A percentile compares a stretch with the other conserved stretches of the same genome.
These are phyloP conservation scores for Phallusia fumigata DNA, from an alignment of 23 tunicate species.

Conservation along the genomic window DNA sequence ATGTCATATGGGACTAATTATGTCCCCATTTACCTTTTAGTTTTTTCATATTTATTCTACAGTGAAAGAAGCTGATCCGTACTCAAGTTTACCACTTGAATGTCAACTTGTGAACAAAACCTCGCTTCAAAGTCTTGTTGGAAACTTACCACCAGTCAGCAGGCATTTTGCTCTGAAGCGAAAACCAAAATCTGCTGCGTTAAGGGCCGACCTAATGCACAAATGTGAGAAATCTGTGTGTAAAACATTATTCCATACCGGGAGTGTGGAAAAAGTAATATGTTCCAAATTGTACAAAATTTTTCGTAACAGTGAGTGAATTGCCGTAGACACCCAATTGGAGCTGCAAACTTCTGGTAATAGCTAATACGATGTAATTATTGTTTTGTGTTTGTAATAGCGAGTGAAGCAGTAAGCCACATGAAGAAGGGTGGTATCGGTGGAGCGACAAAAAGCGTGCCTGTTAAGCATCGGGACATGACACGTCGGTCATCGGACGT, in stretches of 20 bases:
- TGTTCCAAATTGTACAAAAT: no score
- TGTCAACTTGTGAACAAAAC: conserved; percentile 85
- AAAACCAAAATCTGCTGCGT: conserved; percentile 92
- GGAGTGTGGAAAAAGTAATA: no score
- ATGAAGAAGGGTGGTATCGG: conserved; percentile 55
- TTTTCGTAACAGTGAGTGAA: neutral
- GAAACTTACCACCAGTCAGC: conserved; percentile 56
- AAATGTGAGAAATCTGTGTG: conserved; percentile 40
- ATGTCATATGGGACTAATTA: no score
- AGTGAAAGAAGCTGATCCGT: conserved; percentile 68
- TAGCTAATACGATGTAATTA: no score
- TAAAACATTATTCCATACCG: no score
- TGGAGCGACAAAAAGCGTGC: conserved; percentile 58
- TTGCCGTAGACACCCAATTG: neutral
- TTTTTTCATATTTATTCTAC: neutral
- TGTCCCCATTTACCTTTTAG: no score
- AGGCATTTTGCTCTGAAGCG: conserved; percentile 76
- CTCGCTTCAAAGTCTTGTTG: conserved; percentile 69
- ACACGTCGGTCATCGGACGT: conserved; percentile 69
- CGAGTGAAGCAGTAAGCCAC: conserved; percentile 76
- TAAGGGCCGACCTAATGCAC: conserved; percentile 71
- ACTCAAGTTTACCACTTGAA: conserved; percentile 80
- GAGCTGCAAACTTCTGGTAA: no score
- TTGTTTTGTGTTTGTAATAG: conserved; percentile 10
- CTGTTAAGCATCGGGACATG: conserved; percentile 90